Conservation (phyloP, 1,140 invertebrate species). For the Pseudomyrmex flavicornis region DNA sequence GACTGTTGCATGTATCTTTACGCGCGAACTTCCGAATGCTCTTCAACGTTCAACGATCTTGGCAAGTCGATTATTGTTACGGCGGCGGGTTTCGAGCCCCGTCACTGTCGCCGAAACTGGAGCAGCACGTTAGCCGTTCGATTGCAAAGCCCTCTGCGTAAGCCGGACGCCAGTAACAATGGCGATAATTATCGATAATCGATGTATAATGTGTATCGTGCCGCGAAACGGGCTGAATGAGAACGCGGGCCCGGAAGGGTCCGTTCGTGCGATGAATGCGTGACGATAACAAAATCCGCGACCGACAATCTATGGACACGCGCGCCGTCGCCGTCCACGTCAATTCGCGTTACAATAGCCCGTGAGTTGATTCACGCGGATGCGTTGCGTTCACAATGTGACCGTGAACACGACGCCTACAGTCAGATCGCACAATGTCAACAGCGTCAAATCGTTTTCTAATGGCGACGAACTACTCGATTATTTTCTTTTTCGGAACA, state of each 20-base stretch:
- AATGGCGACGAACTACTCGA: too few relatives aligned
- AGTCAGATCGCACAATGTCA: too few relatives aligned
- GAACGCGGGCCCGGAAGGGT: not conserved
- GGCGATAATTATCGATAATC: constrained; percentile 32
- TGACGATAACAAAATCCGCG: not conserved
- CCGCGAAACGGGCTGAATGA: not conserved
- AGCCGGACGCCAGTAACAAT: not conserved
- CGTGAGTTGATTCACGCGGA: too few relatives aligned
- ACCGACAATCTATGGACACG: too few relatives aligned
- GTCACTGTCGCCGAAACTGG: constrained; percentile 11
- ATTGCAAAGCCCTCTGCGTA: not conserved
- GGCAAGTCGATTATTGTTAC: not conserved
- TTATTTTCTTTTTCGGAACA: too few relatives aligned
- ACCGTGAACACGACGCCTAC: too few relatives aligned
- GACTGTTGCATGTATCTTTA: constrained; percentile 27
- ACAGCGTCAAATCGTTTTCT: too few relatives aligned
- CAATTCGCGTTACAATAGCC: too few relatives aligned
- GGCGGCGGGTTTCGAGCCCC: not conserved
- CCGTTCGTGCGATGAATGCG: not conserved
- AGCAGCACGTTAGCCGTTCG: constrained; percentile 18
- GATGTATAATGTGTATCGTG: not conserved
- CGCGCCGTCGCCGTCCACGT: too few relatives aligned
- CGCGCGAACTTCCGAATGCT: not conserved
- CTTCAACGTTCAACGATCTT: not conserved
- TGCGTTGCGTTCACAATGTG: too few relatives aligned